These are phyloP conservation scores for Cephalotes varians DNA, from an alignment of 2,888 invertebrate genomes.

Conservation along the genomic window DNA sequence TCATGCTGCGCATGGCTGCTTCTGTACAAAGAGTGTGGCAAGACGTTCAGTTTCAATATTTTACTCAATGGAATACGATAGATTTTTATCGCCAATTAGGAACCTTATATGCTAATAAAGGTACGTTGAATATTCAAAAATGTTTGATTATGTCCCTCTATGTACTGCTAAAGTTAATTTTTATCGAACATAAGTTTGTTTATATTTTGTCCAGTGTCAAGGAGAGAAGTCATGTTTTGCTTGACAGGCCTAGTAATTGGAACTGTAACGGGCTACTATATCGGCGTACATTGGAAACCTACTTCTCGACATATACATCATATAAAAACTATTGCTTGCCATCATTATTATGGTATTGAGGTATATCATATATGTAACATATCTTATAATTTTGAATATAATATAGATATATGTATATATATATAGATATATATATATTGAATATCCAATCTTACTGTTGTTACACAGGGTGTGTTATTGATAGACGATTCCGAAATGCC, in stretches of 20 bases:
- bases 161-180: neutral
- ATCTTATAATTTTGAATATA: conserved; percentile 12
- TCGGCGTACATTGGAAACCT: conserved; percentile 83
- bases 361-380: conserved; percentile 75
- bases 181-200: conserved; percentile 12
- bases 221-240: conserved; percentile 85
- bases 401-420: conserved; percentile 59
- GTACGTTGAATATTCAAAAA: conserved; percentile 65
- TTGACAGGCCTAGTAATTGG: conserved; percentile 86
- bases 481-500: conserved; percentile 87
- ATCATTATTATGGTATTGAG: conserved; percentile 86
- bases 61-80: conserved; percentile 75
- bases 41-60: conserved; percentile 76
- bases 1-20: conserved; percentile 68
- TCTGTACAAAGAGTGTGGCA: conserved; percentile 76
- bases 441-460: neutral
- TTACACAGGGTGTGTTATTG: conserved; percentile 87
- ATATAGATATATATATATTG: too few relatives aligned
- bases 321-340: conserved; percentile 86
- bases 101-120: conserved; percentile 70
- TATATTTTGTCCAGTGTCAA: conserved; percentile 83
- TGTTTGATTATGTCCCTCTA: conserved; percentile 52
- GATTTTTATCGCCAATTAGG: conserved; percentile 76
- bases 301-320: conserved; percentile 82
- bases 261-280: conserved; percentile 84